Base-by-base conservation (phyloP, 2,888 invertebrate genomes). In the Erpobdella octoculata region DNA sequence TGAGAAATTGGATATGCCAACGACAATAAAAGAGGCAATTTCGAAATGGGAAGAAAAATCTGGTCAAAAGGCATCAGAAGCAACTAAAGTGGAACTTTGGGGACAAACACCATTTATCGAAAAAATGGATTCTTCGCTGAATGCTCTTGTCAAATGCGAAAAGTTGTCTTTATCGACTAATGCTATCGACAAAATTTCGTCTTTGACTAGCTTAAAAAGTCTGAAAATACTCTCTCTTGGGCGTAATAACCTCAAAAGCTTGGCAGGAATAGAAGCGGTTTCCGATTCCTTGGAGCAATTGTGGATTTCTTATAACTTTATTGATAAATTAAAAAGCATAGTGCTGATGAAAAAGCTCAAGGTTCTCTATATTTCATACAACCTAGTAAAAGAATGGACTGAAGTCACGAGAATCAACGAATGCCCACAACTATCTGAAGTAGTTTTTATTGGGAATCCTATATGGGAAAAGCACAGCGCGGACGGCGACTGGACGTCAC, bases 21-120 rank as follows among this genome's bases (percentile, higher is more conserved):
- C 82, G 71, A 80, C 82, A 28, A 80, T 83, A 18, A 83, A 83
- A 74, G 83, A 83, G 78, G 94, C 93, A 0, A 87, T 95, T 53
- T 89, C 90, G 80, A 87, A 86, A 82, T 94, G 92, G 74, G 74
- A 74, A 68, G 74, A 73, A 59, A 74, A 66, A 46, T 64, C 72
- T 36, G 71, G 70, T 3, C 61, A 72, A 58, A 87, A 88, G 64
- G 88, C 89, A 0, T 84, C 86, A 0, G 90, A 91, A 73, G 88
- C 90, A 0, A 87, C 85, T 4, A 90, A 91, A 76, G 89, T 96
- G 0, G 88, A 88, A 73, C 85, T 96, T 61, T 89, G 89, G 75
- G 93, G 93, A 78, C 91, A 91, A 80, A 91, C 89, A 87, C 94
- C 93, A 0, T 92, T 94, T 0, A 91, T 96, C 71, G 95, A 95